Conservation (phyloP, 2,113 vertebrate genomes). For the Siniperca chuatsi region DNA sequence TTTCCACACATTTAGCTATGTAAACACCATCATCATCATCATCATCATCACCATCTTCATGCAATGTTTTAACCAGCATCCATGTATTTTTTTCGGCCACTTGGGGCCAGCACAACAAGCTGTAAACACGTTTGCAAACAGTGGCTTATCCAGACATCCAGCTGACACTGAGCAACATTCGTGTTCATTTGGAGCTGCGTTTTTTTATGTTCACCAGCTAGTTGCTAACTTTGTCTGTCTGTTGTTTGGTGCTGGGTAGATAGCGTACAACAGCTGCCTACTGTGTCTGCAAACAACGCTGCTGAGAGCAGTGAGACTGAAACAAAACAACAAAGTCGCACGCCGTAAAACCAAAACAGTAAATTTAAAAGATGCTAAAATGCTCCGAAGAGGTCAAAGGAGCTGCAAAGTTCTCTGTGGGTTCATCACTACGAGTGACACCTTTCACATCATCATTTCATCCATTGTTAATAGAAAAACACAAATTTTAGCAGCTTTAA, state of each 20-base stretch:
- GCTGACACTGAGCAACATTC: neutral
- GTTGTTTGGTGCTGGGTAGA: neutral
- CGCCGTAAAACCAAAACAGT: neutral
- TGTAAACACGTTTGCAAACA: neutral
- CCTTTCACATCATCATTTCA: neutral
- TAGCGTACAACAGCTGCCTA: neutral
- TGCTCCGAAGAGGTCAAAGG: neutral
- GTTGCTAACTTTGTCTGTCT: neutral
- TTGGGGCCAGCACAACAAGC: neutral
- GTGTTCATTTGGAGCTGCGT: neutral
- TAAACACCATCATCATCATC: neutral
- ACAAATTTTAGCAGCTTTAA: neutral
- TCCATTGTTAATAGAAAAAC: neutral
- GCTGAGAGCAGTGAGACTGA: too few relatives aligned
- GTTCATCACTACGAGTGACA: neutral
- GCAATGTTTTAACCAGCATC: conserved; percentile 1
- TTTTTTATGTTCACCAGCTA: neutral
- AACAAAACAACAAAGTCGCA: neutral
- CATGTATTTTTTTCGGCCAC: neutral
- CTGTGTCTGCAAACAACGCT: neutral
- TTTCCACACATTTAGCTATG: neutral
- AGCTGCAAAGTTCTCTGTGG: neutral
- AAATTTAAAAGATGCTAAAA: neutral
- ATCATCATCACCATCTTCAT: neutral
- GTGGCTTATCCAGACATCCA: neutral